A percentile compares a stretch with the other conserved stretches of the same genome.
Evolutionary conservation across 1,140 invertebrate genomes (phyloP).

Genomic region (Neotoxoptera formosana): DNA sequence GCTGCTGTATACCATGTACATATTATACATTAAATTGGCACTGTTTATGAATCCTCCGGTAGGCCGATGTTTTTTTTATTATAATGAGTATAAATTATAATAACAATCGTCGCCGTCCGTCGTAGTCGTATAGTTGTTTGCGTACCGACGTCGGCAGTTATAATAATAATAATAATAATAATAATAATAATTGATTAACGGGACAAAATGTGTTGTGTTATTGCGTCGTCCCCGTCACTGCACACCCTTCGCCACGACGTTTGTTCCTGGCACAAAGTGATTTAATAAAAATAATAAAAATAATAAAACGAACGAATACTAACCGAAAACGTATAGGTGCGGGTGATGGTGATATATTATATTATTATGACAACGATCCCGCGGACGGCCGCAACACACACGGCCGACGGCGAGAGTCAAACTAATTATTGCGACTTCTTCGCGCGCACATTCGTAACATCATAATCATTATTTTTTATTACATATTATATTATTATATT

Average conservation of each 20-base stretch:
- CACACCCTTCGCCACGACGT: not conserved
- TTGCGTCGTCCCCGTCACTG: not conserved
- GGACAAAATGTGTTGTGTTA: not conserved
- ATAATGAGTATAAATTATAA: not conserved
- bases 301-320: not conserved
- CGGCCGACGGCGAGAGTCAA: not conserved
- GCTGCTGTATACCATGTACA: too few relatives aligned
- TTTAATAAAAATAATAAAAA: conserved; percentile 16
- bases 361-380: not conserved
- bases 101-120: not conserved
- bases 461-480: not conserved
- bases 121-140: not conserved
- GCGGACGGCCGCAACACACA: not conserved
- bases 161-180: not conserved
- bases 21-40: not conserved
- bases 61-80: not conserved
- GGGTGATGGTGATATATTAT: not conserved
- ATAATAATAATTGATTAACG: conserved; percentile 26
- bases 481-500: not conserved
- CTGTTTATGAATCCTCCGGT: not conserved
- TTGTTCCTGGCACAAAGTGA: not conserved
- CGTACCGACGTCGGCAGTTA: not conserved
- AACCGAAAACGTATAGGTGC: not conserved
- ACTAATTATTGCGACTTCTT: conserved; percentile 17
- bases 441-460: not conserved